These are phyloP conservation scores for Acrocephalus kingi DNA, from an alignment of 2,113 vertebrate species.

Conservation along the genomic window DNA sequence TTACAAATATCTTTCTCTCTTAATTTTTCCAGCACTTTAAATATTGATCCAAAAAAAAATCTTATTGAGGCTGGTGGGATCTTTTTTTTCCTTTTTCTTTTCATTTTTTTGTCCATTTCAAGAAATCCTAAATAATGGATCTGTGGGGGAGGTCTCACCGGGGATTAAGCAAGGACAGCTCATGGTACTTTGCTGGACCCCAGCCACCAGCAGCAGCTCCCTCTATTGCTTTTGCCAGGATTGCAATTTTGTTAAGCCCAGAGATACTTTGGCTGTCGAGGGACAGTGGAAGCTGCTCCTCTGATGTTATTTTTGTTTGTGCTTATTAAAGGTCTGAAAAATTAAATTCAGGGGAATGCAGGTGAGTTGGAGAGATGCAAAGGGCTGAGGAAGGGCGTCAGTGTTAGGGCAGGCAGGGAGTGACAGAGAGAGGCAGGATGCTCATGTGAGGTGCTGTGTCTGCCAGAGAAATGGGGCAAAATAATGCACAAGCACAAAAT, in stretches of 20 bases:
- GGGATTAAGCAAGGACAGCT: neutral
- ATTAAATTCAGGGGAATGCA: neutral
- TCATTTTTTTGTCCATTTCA: neutral
- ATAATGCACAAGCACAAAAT: neutral
- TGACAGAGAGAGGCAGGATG: neutral
- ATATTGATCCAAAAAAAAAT: constrained; percentile 34
- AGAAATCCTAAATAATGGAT: neutral
- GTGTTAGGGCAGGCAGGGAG: neutral
- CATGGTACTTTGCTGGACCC: neutral
- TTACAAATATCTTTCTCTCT: constrained; percentile 32
- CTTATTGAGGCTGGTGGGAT: neutral
- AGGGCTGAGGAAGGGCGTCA: neutral
- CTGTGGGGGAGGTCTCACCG: neutral
- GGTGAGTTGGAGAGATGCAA: neutral
- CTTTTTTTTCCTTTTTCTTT: neutral
- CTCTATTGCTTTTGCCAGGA: constrained; percentile 33
- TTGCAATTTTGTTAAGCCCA: neutral
- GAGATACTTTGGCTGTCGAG: neutral
- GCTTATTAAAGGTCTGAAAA: neutral
- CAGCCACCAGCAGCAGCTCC: neutral
- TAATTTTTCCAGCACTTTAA: constrained; percentile 34
- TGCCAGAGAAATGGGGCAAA: neutral
- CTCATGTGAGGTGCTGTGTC: rapidly evolving
- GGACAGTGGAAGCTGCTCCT: neutral
- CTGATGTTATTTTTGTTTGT: neutral